phyloP scores from a whole-genome alignment of 1,140 invertebrate species.

The Portunus trituberculatus region DNA sequence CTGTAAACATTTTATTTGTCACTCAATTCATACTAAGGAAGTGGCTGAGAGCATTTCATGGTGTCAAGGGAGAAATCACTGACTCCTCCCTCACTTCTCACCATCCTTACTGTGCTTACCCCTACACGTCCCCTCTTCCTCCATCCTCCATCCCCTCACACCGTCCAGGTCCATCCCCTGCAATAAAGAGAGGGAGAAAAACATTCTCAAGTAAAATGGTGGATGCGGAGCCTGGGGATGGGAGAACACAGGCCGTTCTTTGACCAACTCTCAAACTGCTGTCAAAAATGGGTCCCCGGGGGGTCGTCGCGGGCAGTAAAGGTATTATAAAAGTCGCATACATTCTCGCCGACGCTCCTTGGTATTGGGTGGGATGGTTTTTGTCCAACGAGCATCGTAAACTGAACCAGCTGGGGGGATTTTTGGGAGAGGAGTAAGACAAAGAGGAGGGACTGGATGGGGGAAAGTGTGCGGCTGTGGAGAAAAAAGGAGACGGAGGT shows the following conservation, averaged over 20 bases:
- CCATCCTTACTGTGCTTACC: neutral
- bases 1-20: neutral
- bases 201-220: slow-evolving; percentile 42
- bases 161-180: slow-evolving; percentile 4
- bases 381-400: slow-evolving; percentile 53
- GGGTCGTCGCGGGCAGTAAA: slow-evolving; percentile 68
- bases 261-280: slow-evolving; percentile 75
- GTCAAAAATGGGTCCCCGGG: slow-evolving; percentile 70
- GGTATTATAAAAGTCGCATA: slow-evolving; percentile 76
- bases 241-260: slow-evolving; percentile 52
- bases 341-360: slow-evolving; percentile 46
- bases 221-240: slow-evolving; percentile 3
- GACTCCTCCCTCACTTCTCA: neutral
- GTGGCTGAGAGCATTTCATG: neutral
- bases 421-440: neutral
- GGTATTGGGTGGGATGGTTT: slow-evolving; percentile 56
- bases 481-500: neutral
- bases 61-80: neutral
- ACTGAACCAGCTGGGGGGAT: slow-evolving; percentile 35
- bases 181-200: slow-evolving; percentile 52
- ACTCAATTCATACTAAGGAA: neutral
- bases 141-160: neutral
- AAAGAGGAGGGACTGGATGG: neutral
- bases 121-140: neutral
- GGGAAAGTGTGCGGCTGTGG: neutral